phyloP scores from a whole-genome alignment of 2,113 vertebrate species.

The Calonectris borealis region DNA sequence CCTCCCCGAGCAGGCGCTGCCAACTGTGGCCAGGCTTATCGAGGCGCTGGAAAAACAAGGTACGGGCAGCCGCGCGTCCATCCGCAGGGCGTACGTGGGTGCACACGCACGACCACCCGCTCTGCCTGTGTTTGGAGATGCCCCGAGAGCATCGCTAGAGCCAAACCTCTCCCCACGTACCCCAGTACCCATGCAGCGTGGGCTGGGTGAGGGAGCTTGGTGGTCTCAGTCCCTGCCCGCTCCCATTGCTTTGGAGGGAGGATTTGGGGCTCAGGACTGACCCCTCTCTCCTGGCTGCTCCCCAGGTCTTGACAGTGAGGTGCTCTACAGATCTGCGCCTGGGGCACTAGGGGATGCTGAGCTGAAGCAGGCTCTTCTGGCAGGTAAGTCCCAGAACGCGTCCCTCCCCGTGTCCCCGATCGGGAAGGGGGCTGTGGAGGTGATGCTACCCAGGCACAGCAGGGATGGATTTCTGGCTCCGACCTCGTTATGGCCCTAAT shows the following conservation, averaged over 20 bases:
- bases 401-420: fast-evolving
- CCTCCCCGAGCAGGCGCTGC: constrained; percentile 68
- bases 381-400: constrained; percentile 26
- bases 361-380: constrained; percentile 72
- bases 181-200: fast-evolving
- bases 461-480: background rate
- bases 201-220: background rate
- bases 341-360: constrained; percentile 42
- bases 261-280: background rate
- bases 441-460: background rate
- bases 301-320: constrained; percentile 70
- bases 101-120: fast-evolving
- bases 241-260: fast-evolving
- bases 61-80: fast-evolving
- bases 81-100: fast-evolving
- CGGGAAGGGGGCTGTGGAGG: background rate
- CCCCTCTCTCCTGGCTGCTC: background rate
- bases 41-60: constrained; percentile 78
- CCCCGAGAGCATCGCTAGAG: fast-evolving
- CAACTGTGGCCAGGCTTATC: constrained; percentile 72
- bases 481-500: background rate
- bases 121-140: fast-evolving
- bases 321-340: constrained; percentile 33
- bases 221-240: fast-evolving
- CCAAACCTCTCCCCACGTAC: background rate